Evolutionary conservation across 2,888 invertebrate genomes (phyloP).

Genomic region (Fissipunctia ypsillon): DNA sequence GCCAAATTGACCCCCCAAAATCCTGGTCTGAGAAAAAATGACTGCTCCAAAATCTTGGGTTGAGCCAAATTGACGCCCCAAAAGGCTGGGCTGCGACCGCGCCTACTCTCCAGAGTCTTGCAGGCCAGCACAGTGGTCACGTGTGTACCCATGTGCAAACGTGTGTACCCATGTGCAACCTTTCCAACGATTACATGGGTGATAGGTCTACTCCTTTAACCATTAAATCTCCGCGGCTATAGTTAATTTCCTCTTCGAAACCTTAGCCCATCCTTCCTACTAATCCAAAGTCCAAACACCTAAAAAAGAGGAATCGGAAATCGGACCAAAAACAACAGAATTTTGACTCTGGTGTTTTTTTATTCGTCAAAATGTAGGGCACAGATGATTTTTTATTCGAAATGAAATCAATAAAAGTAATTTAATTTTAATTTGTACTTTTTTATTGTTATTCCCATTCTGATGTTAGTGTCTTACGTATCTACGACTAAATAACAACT

Average conservation of each 20-base stretch:
- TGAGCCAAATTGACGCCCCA: too few relatives aligned
- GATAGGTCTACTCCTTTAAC: neutral
- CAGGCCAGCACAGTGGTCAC: too few relatives aligned
- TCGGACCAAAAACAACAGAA: neutral
- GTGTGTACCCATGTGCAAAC: too few relatives aligned
- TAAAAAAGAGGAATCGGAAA: neutral
- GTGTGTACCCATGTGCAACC: too few relatives aligned
- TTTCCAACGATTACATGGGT: neutral
- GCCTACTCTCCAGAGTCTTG: neutral
- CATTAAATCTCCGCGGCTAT: neutral
- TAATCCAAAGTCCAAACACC: neutral
- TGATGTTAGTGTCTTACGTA: constrained; percentile 3
- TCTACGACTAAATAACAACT: neutral
- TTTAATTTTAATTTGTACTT: constrained; percentile 14
- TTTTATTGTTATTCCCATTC: constrained; percentile 10
- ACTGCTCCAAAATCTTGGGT: too few relatives aligned
- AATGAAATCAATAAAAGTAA: constrained; percentile 26
- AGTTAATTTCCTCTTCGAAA: too few relatives aligned
- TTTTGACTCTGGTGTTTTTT: neutral
- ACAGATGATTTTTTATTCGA: too few relatives aligned
- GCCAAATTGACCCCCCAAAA: too few relatives aligned
- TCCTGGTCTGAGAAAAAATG: too few relatives aligned
- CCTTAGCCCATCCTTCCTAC: neutral
- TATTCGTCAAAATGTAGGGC: too few relatives aligned
- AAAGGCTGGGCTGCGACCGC: too few relatives aligned